A percentile compares a stretch with the other conserved stretches of the same genome.
Evolutionary conservation across 92 coral and sea anemone genomes (phyloP).

Genomic region (Bergia puertoricense): DNA sequence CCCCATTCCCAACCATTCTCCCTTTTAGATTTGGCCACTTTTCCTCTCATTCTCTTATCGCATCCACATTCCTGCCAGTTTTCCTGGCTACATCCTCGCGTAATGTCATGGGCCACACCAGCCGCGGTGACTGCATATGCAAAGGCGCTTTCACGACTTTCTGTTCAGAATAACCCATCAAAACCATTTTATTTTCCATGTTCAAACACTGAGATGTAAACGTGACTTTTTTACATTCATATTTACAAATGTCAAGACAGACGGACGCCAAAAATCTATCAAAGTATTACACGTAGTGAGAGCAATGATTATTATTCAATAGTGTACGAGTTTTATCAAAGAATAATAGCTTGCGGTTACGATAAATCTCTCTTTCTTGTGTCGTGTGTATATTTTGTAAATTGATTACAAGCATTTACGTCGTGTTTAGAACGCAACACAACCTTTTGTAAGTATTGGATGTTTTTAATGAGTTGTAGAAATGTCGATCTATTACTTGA

Average conservation of each 20-base stretch:
- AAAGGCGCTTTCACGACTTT: constrained; percentile 78
- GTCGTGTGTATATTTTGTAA: constrained; percentile 4
- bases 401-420: not conserved
- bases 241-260: not conserved
- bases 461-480: not conserved
- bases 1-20: constrained; percentile 81
- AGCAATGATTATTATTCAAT: not conserved
- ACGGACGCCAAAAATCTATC: not conserved
- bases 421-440: not conserved
- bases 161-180: constrained; percentile 36
- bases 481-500: not conserved
- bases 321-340: not conserved
- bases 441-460: not conserved
- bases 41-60: constrained; percentile 57
- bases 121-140: constrained; percentile 84
- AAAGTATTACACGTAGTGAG: not conserved
- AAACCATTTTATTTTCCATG: not conserved
- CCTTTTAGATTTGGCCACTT: constrained; percentile 40
- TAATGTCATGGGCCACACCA: constrained; percentile 76
- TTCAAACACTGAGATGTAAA: not conserved
- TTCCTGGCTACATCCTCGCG: constrained; percentile 73
- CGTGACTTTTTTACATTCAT: not conserved
- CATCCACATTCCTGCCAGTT: constrained; percentile 82
- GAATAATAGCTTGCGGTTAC: not conserved
- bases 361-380: not conserved